Evolutionary conservation across 2,888 invertebrate genomes (phyloP).

Genomic region (Ormyrus labotus): DNA sequence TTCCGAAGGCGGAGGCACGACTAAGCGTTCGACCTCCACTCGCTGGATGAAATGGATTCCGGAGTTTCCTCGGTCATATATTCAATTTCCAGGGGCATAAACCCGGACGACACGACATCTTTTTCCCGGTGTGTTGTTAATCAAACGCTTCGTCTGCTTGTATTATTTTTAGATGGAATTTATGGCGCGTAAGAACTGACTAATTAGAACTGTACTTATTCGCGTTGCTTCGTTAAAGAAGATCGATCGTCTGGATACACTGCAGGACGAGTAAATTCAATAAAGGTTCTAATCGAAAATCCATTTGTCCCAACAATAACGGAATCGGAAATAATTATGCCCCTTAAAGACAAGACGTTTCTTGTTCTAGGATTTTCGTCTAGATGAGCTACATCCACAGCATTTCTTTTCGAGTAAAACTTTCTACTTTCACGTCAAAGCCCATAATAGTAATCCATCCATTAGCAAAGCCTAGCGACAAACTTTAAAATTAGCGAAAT

Average conservation of each 20-base stretch:
- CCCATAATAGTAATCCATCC: no score
- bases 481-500: background rate
- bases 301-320: slow-evolving; percentile 34
- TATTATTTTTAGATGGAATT: no score
- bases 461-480: background rate
- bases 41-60: slow-evolving; percentile 7
- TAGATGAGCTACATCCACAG: no score
- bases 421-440: background rate
- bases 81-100: background rate
- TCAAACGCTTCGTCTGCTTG: no score
- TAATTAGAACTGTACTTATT: no score
- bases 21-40: slow-evolving; percentile 9
- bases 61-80: background rate
- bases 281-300: slow-evolving; percentile 31
- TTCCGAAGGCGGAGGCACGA: background rate
- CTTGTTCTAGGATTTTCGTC: no score
- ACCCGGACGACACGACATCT: no score
- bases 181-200: no score
- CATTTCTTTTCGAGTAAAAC: no score
- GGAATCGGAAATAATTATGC: background rate
- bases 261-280: background rate
- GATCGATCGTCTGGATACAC: slow-evolving; percentile 18
- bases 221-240: background rate
- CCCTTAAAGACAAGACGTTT: no score
- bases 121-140: no score